phyloP scores from a whole-genome alignment of 2,113 vertebrate genomes.

The Elaphurus davidianus region DNA sequence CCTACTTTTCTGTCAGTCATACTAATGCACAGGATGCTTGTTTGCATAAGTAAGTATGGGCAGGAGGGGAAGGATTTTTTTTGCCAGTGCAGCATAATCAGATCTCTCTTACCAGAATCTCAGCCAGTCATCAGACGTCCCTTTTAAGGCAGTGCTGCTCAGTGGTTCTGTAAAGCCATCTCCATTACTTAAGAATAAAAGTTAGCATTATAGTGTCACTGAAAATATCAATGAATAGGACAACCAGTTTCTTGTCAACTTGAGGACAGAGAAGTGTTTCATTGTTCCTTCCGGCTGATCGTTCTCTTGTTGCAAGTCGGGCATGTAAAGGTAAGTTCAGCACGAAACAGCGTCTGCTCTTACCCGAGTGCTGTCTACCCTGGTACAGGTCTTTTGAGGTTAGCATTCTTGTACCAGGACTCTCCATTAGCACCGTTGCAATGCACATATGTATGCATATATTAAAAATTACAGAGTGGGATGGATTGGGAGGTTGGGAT shows the following conservation, averaged over 20 bases:
- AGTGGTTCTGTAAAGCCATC: not conserved
- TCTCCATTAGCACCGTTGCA: not conserved
- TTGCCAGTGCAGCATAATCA: not conserved
- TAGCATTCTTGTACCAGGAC: not conserved
- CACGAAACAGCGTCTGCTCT: fast-evolving
- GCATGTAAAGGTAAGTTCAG: fast-evolving
- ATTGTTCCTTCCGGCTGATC: fast-evolving
- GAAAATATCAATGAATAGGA: not conserved
- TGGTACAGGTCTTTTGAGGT: not conserved
- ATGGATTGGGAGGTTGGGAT: not conserved
- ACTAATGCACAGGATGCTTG: fast-evolving
- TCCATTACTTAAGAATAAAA: not conserved
- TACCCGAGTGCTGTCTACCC: fast-evolving
- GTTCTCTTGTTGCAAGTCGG: too few relatives aligned
- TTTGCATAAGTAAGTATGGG: fast-evolving
- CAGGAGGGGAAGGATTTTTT: fast-evolving
- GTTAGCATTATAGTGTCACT: not conserved
- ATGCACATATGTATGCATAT: fast-evolving
- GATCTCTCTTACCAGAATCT: not conserved
- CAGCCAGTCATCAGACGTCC: fast-evolving
- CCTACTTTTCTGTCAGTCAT: fast-evolving
- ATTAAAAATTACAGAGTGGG: not conserved
- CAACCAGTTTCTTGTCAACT: not conserved
- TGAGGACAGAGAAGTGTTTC: not conserved
- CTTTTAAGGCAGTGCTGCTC: fast-evolving